A percentile compares a stretch with the other conserved stretches of the same genome.
Evolutionary conservation across 2,888 invertebrate species (phyloP).

Genomic region (Latrodectus hesperus): DNA sequence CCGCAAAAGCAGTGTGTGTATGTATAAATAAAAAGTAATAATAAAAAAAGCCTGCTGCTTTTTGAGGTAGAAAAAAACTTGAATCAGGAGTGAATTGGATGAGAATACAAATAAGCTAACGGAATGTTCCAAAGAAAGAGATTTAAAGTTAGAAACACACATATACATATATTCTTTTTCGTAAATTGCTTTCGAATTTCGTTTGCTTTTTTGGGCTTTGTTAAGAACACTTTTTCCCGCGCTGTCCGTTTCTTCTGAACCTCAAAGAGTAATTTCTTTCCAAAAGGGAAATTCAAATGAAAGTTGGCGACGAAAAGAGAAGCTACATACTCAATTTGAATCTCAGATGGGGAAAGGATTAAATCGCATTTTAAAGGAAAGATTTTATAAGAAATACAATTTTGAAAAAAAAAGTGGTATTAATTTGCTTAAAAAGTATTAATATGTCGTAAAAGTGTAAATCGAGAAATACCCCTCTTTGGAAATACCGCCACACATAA

Average conservation of each 20-base stretch:
- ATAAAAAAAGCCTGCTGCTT: neutral
- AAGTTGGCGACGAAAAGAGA: neutral
- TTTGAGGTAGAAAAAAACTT: constrained; percentile 1
- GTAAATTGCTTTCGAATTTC: constrained; percentile 42
- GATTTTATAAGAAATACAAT: too few species aligned
- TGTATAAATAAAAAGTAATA: neutral
- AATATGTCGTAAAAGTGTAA: too few species aligned
- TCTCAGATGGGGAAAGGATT: neutral
- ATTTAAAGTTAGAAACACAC: constrained; percentile 13
- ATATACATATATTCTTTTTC: constrained; percentile 9
- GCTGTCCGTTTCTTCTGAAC: neutral
- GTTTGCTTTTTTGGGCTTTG: neutral
- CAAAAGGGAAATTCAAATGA: neutral
- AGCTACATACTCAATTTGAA: neutral
- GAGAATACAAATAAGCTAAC: constrained; percentile 45
- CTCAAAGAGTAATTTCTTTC: neutral
- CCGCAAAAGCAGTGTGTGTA: neutral
- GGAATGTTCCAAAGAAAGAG: constrained; percentile 9
- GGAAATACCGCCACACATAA: too few species aligned
- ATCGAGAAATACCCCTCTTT: too few species aligned
- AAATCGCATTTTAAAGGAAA: too few species aligned
- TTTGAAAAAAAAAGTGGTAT: too few species aligned
- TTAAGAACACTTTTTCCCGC: neutral
- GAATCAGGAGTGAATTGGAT: constrained; percentile 12
- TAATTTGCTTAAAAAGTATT: too few species aligned